A percentile compares a stretch with the other conserved stretches of the same genome.
Conservation (phyloP, 2,888 invertebrate species). For the Chymomyza amoena region DNA sequence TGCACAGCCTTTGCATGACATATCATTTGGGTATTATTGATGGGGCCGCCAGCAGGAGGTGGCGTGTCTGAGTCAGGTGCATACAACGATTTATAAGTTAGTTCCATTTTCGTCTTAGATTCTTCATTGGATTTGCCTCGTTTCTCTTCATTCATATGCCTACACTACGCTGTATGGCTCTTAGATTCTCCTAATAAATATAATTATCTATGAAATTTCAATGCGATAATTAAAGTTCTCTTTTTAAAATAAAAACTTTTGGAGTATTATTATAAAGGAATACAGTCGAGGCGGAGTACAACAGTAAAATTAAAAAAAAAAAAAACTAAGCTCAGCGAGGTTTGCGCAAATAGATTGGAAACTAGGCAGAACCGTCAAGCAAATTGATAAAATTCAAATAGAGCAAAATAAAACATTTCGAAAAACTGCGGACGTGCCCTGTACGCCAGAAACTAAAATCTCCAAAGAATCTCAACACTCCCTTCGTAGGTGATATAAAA, state of each 20-base stretch:
- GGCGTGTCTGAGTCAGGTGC: conserved; percentile 48
- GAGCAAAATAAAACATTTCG: no score
- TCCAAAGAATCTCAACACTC: no score
- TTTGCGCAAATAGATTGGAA: no score
- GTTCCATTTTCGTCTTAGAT: background rate
- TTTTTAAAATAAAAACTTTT: conserved; percentile 9
- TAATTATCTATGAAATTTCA: conserved; percentile 18
- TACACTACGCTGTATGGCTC: background rate
- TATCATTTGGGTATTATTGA: conserved; percentile 90
- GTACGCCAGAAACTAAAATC: no score
- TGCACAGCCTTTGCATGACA: conserved; percentile 87
- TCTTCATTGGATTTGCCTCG: conserved; percentile 15
- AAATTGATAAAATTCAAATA: no score
- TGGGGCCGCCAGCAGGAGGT: background rate
- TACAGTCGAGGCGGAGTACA: background rate
- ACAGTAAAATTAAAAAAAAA: no score
- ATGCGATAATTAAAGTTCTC: conserved; percentile 35
- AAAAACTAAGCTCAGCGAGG: no score
- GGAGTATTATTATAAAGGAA: background rate
- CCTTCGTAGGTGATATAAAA: no score
- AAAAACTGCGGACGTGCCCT: no score
- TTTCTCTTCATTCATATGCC: conserved; percentile 22
- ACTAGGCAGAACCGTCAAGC: no score
- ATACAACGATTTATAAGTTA: conserved; percentile 30
- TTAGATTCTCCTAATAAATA: background rate